Percentiles rank a stretch among this genome's conserved stretches.
These are phyloP conservation scores for Orestias chungarensis DNA, from an alignment of 2,797 vertebrate species.

Conservation along the genomic window DNA sequence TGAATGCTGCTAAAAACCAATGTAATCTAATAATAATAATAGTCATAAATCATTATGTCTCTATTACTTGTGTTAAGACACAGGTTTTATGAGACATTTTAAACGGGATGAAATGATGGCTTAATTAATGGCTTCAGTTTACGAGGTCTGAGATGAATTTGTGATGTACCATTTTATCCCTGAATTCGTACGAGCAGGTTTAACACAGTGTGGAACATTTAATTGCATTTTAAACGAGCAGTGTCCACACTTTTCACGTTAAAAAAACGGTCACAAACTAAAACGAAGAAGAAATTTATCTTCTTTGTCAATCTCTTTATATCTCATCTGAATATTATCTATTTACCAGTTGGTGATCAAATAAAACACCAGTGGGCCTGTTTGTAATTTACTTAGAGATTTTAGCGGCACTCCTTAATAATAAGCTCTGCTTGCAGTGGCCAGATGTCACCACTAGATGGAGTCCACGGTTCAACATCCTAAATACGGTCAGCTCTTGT, in stretches of 20 bases:
- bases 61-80: neutral
- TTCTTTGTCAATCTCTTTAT: too few relatives aligned
- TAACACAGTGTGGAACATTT: neutral
- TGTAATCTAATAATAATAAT: neutral
- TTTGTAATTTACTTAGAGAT: too few relatives aligned
- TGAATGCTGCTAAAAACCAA: neutral
- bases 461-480: constrained; percentile 47
- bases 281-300: too few relatives aligned
- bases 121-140: neutral
- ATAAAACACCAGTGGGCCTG: neutral
- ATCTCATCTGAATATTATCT: neutral
- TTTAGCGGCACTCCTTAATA: neutral
- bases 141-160: neutral
- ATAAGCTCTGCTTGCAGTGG: constrained; percentile 16
- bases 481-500: constrained; percentile 12
- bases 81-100: neutral
- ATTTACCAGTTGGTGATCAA: neutral
- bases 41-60: neutral
- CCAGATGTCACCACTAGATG: constrained; percentile 54
- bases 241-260: too few relatives aligned
- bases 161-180: neutral
- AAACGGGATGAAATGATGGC: neutral
- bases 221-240: too few relatives aligned
- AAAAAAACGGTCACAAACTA: too few relatives aligned
- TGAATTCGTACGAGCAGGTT: too few relatives aligned